Percentiles rank a stretch among this genome's conserved stretches.
Conservation (phyloP, 2,113 vertebrate species). For the Pangasianodon gigas region DNA sequence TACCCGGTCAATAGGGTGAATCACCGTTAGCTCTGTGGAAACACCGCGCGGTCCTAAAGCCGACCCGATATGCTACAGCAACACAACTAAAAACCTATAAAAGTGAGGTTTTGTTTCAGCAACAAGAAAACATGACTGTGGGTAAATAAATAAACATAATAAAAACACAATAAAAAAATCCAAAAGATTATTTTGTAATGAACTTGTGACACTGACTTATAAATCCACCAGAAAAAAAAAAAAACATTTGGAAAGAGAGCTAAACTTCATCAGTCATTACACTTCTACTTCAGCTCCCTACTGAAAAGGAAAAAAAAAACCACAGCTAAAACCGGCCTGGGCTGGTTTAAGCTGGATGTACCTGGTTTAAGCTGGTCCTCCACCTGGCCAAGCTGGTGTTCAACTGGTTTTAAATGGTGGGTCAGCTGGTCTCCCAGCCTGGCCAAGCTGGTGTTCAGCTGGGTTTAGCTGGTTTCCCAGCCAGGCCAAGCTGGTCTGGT, state of each 20-base stretch:
- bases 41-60: constrained; percentile 71
- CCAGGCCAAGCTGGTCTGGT: no score
- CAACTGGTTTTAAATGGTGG: no score
- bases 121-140: not conserved
- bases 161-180: not conserved
- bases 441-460: no score
- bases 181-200: not conserved
- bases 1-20: constrained; percentile 32
- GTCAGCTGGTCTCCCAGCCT: no score
- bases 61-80: not conserved
- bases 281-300: not conserved
- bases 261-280: not conserved
- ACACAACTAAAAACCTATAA: not conserved
- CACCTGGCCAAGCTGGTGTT: no score
- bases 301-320: no score
- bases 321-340: no score
- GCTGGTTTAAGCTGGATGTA: no score
- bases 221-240: not conserved
- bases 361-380: no score
- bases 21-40: constrained; percentile 51
- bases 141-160: not conserved
- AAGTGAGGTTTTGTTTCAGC: not conserved
- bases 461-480: no score
- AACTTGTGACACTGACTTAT: not conserved
- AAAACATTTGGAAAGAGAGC: not conserved